Percentiles rank a stretch among this genome's conserved stretches.
phyloP scores from a whole-genome alignment of 37 sponge, comb jelly and placozoan genomes.

The Dysidea cf. avara region DNA sequence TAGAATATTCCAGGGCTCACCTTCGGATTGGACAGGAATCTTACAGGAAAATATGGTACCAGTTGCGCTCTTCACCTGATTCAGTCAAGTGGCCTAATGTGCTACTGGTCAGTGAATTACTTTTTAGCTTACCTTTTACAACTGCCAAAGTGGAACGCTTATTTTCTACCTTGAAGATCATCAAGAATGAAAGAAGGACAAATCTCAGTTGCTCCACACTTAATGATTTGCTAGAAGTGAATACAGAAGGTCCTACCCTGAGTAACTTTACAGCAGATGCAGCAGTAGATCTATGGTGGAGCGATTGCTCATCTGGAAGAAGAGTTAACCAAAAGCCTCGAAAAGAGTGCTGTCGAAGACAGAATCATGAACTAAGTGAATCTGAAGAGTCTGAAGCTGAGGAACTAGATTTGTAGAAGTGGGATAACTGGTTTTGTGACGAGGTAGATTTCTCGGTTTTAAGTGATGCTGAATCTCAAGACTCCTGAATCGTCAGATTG shows the following conservation, averaged over 20 bases:
- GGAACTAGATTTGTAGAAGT: too few relatives aligned
- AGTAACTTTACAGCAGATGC: slow-evolving; percentile 14
- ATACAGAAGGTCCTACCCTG: slow-evolving; percentile 31
- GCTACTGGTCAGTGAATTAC: slow-evolving; percentile 6
- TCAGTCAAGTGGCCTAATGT: slow-evolving; percentile 51
- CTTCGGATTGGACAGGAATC: slow-evolving; percentile 9
- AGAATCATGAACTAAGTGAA: too few relatives aligned
- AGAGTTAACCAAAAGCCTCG: slow-evolving; percentile 35
- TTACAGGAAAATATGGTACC: slow-evolving; percentile 33
- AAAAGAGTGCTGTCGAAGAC: too few relatives aligned
- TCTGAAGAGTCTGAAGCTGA: too few relatives aligned
- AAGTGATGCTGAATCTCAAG: too few relatives aligned
- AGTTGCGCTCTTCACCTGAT: slow-evolving; percentile 23
- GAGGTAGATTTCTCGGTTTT: too few relatives aligned
- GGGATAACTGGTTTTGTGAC: too few relatives aligned
- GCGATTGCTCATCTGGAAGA: slow-evolving; percentile 4
- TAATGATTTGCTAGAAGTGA: slow-evolving; percentile 30
- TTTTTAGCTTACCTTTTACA: slow-evolving; percentile 36
- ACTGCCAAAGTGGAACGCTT: slow-evolving; percentile 18
- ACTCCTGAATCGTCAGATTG: too few relatives aligned
- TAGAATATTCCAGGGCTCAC: slow-evolving; percentile 29
- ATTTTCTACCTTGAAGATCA: slow-evolving; percentile 35
- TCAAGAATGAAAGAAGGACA: slow-evolving; percentile 20
- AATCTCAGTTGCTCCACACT: slow-evolving; percentile 19
- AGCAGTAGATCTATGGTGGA: slow-evolving; percentile 25